Percentiles rank a stretch among this genome's conserved stretches.
phyloP scores from a whole-genome alignment of 2,113 vertebrate genomes.

The Formicarius rufipectus region DNA sequence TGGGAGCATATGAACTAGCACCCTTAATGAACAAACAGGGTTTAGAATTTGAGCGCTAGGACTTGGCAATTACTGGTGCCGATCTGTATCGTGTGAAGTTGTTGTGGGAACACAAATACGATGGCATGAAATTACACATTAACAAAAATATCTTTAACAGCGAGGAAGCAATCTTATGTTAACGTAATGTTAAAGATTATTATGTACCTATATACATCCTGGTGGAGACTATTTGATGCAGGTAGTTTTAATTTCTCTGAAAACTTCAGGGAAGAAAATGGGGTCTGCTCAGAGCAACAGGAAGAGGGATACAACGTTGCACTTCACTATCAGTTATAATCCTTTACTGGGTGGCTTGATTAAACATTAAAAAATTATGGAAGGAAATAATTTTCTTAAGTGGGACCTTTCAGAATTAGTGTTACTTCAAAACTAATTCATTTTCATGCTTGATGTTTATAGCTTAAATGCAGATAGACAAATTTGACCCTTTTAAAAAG shows the following conservation, averaged over 20 bases:
- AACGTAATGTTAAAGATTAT: not conserved
- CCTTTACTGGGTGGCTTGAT: conserved; percentile 7
- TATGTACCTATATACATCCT: not conserved
- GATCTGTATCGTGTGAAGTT: not conserved
- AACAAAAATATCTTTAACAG: not conserved
- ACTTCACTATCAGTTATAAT: not conserved
- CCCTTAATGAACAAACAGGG: not conserved
- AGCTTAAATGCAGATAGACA: not conserved
- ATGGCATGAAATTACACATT: not conserved
- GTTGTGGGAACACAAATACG: not conserved
- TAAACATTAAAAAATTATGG: conserved; percentile 17
- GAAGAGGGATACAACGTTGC: not conserved
- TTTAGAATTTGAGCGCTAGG: not conserved
- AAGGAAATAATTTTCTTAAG: conserved; percentile 63
- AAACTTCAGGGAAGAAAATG: not conserved
- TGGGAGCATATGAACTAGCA: not conserved
- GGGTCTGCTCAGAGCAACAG: not conserved
- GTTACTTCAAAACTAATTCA: conserved; percentile 47
- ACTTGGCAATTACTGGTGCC: not conserved
- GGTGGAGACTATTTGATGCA: not conserved
- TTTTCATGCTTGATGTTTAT: conserved; percentile 48
- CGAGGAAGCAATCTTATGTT: not conserved
- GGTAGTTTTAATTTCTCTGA: not conserved
- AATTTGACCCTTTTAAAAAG: conserved; percentile 56
- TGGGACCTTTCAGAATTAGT: conserved; percentile 47